Evolutionary conservation across 2,888 invertebrate species (phyloP), one percentile per base, ranked within the genome.

Genomic region (Homarus gammarus): DNA sequence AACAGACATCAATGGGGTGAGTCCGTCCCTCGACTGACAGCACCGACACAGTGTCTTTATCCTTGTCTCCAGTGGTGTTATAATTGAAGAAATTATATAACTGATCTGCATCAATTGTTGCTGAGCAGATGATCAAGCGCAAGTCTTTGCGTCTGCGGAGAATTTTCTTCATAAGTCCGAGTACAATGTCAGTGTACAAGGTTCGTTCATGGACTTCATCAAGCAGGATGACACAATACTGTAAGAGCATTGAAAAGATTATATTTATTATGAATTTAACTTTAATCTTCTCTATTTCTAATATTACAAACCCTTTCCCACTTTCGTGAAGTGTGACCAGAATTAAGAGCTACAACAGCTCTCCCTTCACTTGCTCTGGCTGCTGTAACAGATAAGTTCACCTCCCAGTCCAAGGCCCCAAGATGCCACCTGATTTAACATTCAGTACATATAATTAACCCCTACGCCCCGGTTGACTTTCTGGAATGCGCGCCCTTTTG

Each of bases 151-250:
- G 95, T 95, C 97, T 98, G 96, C 96, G 84, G 8, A 97, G 94
- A 91, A 99, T 97, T 95, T 99, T 99, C 93, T 98, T 98, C 84
- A 99, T 93, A 0, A 99, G 95, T 0, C 99, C 99, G 95, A 99
- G 96, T 0, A 99, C 95, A 56, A 99, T 97, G 93, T 99, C 99
- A 0, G 99, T 99, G 93, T 98, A 96, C 81, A 98, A 95, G 0
- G 97, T 97, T 72, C 99, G 95, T 94, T 99, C 99, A 93, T 99
- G 99, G 0, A 98, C 99, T 95, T 99, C 99, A 93, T 99, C 99
- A 56, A 99, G 94, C 93, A 99, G 96, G 2, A 99, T 96, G 0
- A 97, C 96, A 72, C 96, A 96, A 93, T 99, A 99, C 92, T 96
- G 96, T 10, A 77, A 38, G 27, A 31, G 10, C 22, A 27, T 22